A percentile compares a stretch with the other conserved stretches of the same genome.
These are phyloP conservation scores for Xiphias gladius DNA, from an alignment of 2,113 vertebrate genomes.

Conservation along the genomic window DNA sequence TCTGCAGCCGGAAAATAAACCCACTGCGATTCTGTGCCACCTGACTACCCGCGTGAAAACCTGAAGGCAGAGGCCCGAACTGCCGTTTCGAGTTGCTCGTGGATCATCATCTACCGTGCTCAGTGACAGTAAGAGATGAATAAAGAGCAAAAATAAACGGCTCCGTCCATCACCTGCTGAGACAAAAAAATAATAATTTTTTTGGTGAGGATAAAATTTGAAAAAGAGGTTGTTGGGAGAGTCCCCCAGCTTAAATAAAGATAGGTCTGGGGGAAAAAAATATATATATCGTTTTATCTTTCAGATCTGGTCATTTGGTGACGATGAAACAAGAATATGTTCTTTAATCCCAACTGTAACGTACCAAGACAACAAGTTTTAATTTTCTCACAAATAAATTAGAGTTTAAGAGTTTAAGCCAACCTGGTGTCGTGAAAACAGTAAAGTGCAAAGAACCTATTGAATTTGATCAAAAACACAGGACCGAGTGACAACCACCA, in stretches of 20 bases:
- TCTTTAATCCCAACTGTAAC: background rate
- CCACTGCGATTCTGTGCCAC: background rate
- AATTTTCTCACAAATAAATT: constrained; percentile 17
- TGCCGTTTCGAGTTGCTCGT: too few species aligned
- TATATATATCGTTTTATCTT: background rate
- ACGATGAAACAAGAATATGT: background rate
- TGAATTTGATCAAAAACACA: background rate
- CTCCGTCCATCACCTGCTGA: background rate
- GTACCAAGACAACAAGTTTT: background rate
- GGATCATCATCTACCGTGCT: background rate
- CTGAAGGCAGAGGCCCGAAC: background rate
- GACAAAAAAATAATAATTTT: background rate
- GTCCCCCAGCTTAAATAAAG: background rate
- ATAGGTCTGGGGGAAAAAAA: background rate
- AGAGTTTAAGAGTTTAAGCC: background rate
- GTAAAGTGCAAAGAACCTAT: constrained; percentile 19
- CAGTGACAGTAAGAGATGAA: too few species aligned
- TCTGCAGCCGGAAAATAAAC: background rate
- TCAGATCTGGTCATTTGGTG: background rate
- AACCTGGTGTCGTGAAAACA: background rate
- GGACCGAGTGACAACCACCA: background rate
- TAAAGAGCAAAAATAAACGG: background rate
- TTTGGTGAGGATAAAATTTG: background rate
- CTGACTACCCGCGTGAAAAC: background rate
- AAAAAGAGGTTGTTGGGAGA: background rate